Base-by-base conservation (phyloP, 2,888 invertebrate genomes). In the Clunio marinus region DNA sequence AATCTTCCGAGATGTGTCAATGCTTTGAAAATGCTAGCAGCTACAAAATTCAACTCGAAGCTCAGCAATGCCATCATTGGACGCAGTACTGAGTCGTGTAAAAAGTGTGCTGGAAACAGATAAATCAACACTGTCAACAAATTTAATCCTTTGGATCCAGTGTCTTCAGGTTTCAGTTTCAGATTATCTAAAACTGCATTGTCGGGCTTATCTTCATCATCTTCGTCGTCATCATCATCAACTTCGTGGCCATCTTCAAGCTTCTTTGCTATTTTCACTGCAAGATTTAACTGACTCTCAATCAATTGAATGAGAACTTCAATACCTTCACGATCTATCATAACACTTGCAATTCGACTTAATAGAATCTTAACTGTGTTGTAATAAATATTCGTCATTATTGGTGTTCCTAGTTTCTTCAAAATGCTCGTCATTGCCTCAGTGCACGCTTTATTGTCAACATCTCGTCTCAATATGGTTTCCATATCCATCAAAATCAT, bases 331-430 rank as follows among this genome's bases (percentile, higher is more conserved):
- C 88, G 88, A 77, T 98, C 98, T 10, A 98, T 91, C 91, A 97
- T 93, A 3, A 98, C 95, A 0, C 95, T 96, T 71, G 96, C 96
- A 13, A 96, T 91, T 69, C 97, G 84, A 78, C 97, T 97, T 69
- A 98, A 80, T 58, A 98, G 79, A 87, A 93, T 93, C 81, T 97
- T 97, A 45, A 97, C 91, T 1, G 94, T 95, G 77, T 94, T 95
- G 81, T 96, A 96, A 78, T 96, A 93, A 35, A 94, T 80, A 80
- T 96, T 96, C 1, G 95, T 94, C 89, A 95, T 95, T 2, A 94
- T 89, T 0, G 95, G 95, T 74, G 93, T 89, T 0, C 96, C 97
- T 2, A 97, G 83, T 77, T 95, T 96, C 78, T 96, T 95, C 67
- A 97, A 81, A 8, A 96, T 70, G 75, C 84, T 84, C 70, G 86